Conservation (phyloP, 2,797 vertebrate genomes). For the Lithobates sylvaticus region DNA sequence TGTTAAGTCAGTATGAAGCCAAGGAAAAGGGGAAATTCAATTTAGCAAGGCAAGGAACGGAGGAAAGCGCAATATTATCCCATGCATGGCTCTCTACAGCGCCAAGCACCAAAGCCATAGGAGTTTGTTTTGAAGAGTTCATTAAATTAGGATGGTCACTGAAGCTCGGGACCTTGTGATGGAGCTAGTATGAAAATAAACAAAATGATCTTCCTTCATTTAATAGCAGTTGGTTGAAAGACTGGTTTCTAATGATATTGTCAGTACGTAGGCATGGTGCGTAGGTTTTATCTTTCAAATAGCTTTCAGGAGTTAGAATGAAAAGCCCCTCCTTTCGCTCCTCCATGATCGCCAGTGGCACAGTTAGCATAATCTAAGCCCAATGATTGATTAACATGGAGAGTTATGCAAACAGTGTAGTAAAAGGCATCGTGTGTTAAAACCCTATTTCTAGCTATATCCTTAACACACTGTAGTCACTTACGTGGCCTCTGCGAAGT, state of each 20-base stretch:
- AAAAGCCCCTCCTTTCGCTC: neutral
- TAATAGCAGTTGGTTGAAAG: neutral
- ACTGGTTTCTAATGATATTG: neutral
- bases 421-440: too few species aligned
- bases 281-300: neutral
- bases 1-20: slow-evolving; percentile 53
- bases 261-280: neutral
- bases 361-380: neutral
- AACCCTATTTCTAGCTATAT: too few species aligned
- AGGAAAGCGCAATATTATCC: neutral
- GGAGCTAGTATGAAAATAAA: slow-evolving; percentile 9
- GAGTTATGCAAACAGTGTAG: neutral
- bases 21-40: slow-evolving; percentile 45
- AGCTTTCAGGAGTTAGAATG: neutral
- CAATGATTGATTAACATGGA: neutral
- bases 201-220: slow-evolving; percentile 33
- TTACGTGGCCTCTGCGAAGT: too few species aligned
- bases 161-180: slow-evolving; percentile 9
- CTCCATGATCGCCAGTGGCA: neutral
- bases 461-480: too few species aligned
- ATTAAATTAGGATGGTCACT: slow-evolving; percentile 25
- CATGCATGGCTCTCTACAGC: neutral
- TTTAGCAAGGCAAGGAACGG: slow-evolving; percentile 58
- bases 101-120: slow-evolving; percentile 29
- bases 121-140: slow-evolving; percentile 29